A percentile compares a stretch with the other conserved stretches of the same genome.
Conservation (phyloP, 23 tunicate genomes). For the Ascidia mentula region DNA sequence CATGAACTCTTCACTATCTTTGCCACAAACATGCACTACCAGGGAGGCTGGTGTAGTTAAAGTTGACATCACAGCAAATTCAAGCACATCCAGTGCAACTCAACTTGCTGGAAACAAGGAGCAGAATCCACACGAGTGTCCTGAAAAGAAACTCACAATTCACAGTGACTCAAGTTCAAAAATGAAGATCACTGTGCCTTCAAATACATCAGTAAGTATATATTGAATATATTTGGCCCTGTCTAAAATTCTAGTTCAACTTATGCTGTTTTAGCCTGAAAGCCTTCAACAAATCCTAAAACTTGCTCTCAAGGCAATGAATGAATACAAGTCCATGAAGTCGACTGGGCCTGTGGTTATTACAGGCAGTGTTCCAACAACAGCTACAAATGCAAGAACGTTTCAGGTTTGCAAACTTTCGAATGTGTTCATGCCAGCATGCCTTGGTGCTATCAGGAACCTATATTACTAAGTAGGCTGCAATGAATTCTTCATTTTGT, state of each 20-base stretch:
- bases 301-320: conserved; percentile 28
- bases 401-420: not conserved
- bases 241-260: not conserved
- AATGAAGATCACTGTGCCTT: conserved; percentile 35
- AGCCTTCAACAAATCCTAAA: conserved; percentile 24
- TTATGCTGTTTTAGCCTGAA: not conserved
- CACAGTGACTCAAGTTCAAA: conserved; percentile 10
- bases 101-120: no score
- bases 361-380: not conserved
- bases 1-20: no score
- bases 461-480: no score
- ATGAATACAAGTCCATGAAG: conserved; percentile 20
- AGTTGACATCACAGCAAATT: no score
- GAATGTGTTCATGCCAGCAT: not conserved
- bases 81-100: no score
- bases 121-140: not conserved
- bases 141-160: not conserved
- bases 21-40: no score
- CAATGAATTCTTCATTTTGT: no score
- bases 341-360: conserved; percentile 2
- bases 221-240: not conserved
- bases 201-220: conserved; percentile 16
- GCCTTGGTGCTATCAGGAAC: not conserved
- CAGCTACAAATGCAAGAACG: not conserved
- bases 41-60: no score